These are phyloP conservation scores for Tautogolabrus adspersus DNA, from an alignment of 2,113 vertebrate genomes.

Conservation along the genomic window DNA sequence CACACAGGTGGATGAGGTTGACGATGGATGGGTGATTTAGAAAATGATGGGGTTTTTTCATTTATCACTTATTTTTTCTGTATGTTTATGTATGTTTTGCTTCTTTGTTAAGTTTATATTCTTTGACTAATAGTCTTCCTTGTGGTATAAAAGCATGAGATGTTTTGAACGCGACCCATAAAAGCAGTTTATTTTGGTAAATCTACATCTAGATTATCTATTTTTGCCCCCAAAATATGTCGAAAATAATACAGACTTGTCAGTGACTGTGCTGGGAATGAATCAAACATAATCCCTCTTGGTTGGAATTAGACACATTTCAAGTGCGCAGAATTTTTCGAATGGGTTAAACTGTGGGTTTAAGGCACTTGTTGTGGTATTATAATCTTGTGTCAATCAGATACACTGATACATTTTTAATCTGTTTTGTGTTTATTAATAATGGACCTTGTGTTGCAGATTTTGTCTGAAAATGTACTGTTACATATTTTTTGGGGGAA, in stretches of 20 bases:
- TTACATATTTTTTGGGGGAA: no score
- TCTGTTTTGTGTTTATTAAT: neutral
- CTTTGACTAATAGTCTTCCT: neutral
- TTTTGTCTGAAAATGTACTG: no score
- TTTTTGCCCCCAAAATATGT: neutral
- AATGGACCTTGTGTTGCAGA: no score
- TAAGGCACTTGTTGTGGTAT: neutral
- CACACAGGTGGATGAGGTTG: neutral
- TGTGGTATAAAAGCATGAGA: slow-evolving; percentile 12
- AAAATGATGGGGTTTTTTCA: neutral
- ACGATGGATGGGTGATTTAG: neutral
- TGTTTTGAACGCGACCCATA: slow-evolving; percentile 21
- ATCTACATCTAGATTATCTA: neutral
- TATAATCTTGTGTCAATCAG: neutral
- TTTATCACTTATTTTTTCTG: slow-evolving; percentile 5
- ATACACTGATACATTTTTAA: neutral
- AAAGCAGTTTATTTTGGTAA: neutral
- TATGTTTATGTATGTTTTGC: neutral
- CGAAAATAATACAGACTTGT: neutral
- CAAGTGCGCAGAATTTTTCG: neutral
- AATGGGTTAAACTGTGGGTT: neutral
- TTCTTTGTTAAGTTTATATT: neutral
- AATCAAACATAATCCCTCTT: neutral
- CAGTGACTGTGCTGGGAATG: neutral
- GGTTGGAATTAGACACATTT: no score